These are phyloP conservation scores for Bradypus variegatus DNA, from an alignment of 2,797 vertebrate species.

Conservation along the genomic window DNA sequence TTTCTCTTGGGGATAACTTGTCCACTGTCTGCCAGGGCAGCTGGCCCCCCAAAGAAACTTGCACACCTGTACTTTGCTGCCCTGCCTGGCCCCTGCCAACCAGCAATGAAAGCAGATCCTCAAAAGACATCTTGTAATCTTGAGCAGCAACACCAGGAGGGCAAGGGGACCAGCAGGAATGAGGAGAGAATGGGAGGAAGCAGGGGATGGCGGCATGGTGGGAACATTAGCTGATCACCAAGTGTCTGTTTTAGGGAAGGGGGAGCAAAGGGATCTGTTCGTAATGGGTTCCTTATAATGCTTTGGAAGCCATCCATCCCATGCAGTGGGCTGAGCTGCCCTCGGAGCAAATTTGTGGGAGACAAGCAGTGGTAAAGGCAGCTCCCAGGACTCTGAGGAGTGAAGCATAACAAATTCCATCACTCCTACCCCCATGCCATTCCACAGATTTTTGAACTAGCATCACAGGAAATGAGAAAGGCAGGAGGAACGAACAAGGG, in stretches of 20 bases:
- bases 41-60: neutral
- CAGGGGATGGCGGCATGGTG: neutral
- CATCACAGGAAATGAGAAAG: slow-evolving; percentile 58
- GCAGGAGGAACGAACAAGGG: slow-evolving; percentile 59
- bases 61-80: neutral
- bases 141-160: slow-evolving; percentile 17
- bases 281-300: neutral
- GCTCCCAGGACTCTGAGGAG: neutral
- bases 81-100: slow-evolving; percentile 7
- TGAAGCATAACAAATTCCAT: neutral
- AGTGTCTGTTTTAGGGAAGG: neutral
- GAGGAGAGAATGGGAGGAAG: neutral
- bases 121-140: neutral
- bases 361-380: neutral
- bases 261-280: neutral
- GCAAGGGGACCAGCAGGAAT: slow-evolving; percentile 2
- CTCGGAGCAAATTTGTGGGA: neutral
- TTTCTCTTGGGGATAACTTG: neutral
- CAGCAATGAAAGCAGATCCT: slow-evolving; percentile 33
- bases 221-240: neutral
- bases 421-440: slow-evolving; percentile 11
- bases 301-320: slow-evolving; percentile 12
- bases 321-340: slow-evolving; percentile 2
- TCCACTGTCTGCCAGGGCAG: neutral
- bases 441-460: slow-evolving; percentile 49